These are phyloP conservation scores for Condylura cristata DNA, from an alignment of 2,113 vertebrate genomes.

Conservation along the genomic window DNA sequence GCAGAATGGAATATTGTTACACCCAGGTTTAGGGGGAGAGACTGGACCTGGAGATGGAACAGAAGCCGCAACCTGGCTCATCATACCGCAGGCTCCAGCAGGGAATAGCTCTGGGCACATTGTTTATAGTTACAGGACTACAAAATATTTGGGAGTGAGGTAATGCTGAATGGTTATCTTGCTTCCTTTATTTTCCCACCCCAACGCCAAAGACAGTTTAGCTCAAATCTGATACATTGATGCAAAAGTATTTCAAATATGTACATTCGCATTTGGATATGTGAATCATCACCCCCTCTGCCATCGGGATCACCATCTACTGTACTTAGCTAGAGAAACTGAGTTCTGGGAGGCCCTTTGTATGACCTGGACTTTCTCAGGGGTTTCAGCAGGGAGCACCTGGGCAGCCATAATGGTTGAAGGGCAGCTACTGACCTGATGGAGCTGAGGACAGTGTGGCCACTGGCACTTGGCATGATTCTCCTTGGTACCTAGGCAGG, in stretches of 20 bases:
- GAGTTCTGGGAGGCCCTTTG: background rate
- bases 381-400: background rate
- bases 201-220: background rate
- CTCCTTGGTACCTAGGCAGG: background rate
- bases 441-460: background rate
- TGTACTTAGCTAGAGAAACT: background rate
- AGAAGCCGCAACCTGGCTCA: background rate
- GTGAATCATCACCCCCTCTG: background rate
- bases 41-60: background rate
- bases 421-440: background rate
- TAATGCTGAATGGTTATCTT: background rate
- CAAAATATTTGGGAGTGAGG: background rate
- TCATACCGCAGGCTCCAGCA: rapidly evolving
- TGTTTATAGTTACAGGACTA: background rate
- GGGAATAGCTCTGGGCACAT: rapidly evolving
- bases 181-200: background rate
- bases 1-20: background rate
- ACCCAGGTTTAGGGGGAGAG: background rate
- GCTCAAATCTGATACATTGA: background rate
- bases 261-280: background rate
- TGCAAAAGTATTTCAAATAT: background rate
- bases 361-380: background rate
- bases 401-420: background rate
- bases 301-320: background rate
- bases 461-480: background rate